Evolutionary conservation across 1,140 invertebrate species (phyloP), one percentile per base, ranked within the genome.

Genomic region (Colletes gigas): DNA sequence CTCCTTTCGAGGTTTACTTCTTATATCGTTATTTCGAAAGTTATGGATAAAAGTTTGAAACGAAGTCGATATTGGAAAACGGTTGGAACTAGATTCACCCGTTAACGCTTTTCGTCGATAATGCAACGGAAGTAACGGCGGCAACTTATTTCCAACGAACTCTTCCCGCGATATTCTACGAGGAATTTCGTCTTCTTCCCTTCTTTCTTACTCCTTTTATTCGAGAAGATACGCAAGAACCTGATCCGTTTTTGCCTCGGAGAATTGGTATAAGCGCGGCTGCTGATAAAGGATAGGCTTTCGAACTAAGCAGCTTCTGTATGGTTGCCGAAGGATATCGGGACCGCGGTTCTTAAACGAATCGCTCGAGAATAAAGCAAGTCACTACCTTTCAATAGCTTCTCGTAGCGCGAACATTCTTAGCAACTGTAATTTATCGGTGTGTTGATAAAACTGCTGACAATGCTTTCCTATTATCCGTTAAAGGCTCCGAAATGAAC

Each of bases 61-160:
- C 12, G 30, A 50, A 21, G 39, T 41, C 72, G 72, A 74, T 74
- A 77, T 50, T n/a, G 66, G 41, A 76, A 44, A 57, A 3, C 17
- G 66, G 30, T 44, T 7, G 39, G 3, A 17, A 9, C 63, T 44
- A 39, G 50, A 50, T 66, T 21, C 47, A 30, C 12, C 41, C 66
- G 41, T 77, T 60, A 60, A n/a, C 55, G 44, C 44, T 52, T 41
- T 60, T 77, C 66, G 39, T 77, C 74, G 74, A 69, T 68, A 76
- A 76, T 50, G 63, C 63, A 39, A 9, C 44, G 54, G 39, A 44
- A 68, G 54, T 76, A 76, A 67, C 41, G 17, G 54, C 54, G 50
- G 50, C 66, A 59, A 30, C 21, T 69, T 77, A 76, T 76, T 76
- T 76, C 39, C 41, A 21, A 4, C n/a, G 5, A 8, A 52, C 9